Evolutionary conservation across 92 coral and sea anemone species (phyloP).

Genomic region (Porites evermanni): DNA sequence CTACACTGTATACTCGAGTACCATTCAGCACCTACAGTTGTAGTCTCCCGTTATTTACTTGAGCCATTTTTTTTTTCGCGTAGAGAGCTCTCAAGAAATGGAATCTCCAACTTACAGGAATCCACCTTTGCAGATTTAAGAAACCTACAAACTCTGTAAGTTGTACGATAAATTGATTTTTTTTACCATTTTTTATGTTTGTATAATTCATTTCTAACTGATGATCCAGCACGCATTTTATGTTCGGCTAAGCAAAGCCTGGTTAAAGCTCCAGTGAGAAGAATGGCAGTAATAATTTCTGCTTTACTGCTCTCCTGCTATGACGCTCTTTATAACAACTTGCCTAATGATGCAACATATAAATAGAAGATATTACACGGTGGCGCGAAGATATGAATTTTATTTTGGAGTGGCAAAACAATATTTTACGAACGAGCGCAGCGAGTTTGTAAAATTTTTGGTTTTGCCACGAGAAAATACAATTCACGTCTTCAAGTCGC

Average conservation of each 20-base stretch:
- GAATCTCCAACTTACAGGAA: not conserved
- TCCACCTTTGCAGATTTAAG: not conserved
- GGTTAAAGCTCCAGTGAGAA: too few species aligned
- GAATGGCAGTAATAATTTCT: too few species aligned
- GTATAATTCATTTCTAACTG: not conserved
- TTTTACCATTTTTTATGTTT: not conserved
- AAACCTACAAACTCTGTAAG: constrained; percentile 21
- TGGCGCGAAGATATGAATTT: too few species aligned
- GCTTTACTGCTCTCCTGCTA: too few species aligned
- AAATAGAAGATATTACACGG: too few species aligned
- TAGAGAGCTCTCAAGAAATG: not conserved
- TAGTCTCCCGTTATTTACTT: not conserved
- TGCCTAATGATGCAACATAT: too few species aligned
- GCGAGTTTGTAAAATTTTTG: too few species aligned
- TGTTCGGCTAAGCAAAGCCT: not conserved
- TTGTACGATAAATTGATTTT: not conserved
- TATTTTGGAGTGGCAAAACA: too few species aligned
- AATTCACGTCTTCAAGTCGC: too few species aligned
- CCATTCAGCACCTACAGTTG: not conserved
- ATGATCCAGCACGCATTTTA: not conserved
- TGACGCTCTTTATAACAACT: too few species aligned
- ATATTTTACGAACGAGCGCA: too few species aligned
- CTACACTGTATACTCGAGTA: not conserved
- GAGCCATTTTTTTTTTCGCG: not conserved
- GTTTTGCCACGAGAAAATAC: too few species aligned